Percentiles rank a stretch among this genome's conserved stretches.
These are phyloP conservation scores for Cyclargus thomasi DNA, from an alignment of 1,140 invertebrate genomes.

Conservation along the genomic window DNA sequence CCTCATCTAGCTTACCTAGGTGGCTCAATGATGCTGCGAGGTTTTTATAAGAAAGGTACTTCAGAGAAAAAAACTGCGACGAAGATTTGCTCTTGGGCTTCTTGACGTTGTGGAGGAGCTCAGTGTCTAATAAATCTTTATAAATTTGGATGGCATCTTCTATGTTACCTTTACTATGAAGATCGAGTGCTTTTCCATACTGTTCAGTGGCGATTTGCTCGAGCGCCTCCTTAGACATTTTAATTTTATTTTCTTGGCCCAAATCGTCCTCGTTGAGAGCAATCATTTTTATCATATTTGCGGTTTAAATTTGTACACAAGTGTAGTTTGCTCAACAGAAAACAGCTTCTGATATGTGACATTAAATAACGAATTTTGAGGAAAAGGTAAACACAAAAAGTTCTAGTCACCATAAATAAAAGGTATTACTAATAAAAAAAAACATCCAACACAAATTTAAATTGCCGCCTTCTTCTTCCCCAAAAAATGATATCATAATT, in stretches of 20 bases:
- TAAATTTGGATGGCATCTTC: conserved; percentile 78
- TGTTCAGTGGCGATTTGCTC: conserved; percentile 82
- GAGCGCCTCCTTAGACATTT: conserved; percentile 81
- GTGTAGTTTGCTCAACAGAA: no score
- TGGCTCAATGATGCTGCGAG: conserved; percentile 52
- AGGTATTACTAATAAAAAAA: no score
- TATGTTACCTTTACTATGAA: conserved; percentile 77
- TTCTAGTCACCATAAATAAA: no score
- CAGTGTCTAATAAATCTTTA: conserved; percentile 79
- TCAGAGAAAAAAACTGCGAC: conserved; percentile 71
- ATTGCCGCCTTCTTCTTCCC: no score
- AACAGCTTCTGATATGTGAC: no score
- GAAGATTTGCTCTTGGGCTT: conserved; percentile 67
- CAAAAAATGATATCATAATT: no score
- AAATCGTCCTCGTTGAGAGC: conserved; percentile 80
- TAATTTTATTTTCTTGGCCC: conserved; percentile 76
- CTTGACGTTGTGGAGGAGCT: conserved; percentile 77
- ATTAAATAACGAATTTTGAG: no score
- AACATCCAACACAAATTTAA: no score
- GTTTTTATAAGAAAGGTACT: conserved; percentile 72
- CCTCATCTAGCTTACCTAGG: conserved; percentile 50
- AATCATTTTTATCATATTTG: conserved; percentile 79
- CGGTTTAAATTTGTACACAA: not conserved
- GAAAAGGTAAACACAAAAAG: no score
- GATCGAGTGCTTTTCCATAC: conserved; percentile 80